Evolutionary conservation across 2,113 vertebrate genomes (phyloP).

Genomic region (Thalassoma bifasciatum): DNA sequence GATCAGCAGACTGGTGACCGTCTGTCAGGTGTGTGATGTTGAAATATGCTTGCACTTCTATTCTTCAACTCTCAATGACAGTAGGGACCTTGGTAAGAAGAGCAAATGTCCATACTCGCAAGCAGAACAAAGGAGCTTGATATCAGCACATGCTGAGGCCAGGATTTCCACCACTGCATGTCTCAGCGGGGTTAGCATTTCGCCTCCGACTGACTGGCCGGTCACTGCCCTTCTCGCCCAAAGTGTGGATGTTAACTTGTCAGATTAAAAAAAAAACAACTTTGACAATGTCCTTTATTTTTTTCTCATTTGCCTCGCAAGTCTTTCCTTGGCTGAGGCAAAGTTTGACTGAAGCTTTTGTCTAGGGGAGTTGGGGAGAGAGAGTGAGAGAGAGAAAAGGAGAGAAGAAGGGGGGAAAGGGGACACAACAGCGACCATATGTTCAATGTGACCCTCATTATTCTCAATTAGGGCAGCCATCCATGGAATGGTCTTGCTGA

Average conservation of each 20-base stretch:
- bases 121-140: conserved; percentile 71
- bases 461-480: conserved; percentile 90
- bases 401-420: conserved; percentile 77
- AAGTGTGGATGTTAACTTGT: conserved; percentile 70
- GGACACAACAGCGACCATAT: conserved; percentile 88
- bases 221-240: conserved; percentile 71
- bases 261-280: conserved; percentile 55
- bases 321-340: conserved; percentile 72
- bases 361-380: conserved; percentile 59
- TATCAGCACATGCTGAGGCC: conserved; percentile 72
- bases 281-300: conserved; percentile 72
- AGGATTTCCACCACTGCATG: conserved; percentile 49
- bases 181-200: conserved; percentile 71
- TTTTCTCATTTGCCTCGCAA: conserved; percentile 44
- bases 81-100: conserved; percentile 67
- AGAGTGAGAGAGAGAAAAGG: conserved; percentile 55
- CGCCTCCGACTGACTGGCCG: conserved; percentile 53
- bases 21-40: conserved; percentile 56
- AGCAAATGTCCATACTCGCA: conserved; percentile 61
- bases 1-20: conserved; percentile 62
- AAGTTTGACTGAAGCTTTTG: conserved; percentile 83
- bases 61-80: conserved; percentile 76
- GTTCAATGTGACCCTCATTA: conserved; percentile 91
- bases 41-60: conserved; percentile 71
- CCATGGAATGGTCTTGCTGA: conserved; percentile 88